Evolutionary conservation across 2,888 invertebrate genomes (phyloP), one percentile per base, ranked within the genome.

Genomic region (Parthenolecanium corni): DNA sequence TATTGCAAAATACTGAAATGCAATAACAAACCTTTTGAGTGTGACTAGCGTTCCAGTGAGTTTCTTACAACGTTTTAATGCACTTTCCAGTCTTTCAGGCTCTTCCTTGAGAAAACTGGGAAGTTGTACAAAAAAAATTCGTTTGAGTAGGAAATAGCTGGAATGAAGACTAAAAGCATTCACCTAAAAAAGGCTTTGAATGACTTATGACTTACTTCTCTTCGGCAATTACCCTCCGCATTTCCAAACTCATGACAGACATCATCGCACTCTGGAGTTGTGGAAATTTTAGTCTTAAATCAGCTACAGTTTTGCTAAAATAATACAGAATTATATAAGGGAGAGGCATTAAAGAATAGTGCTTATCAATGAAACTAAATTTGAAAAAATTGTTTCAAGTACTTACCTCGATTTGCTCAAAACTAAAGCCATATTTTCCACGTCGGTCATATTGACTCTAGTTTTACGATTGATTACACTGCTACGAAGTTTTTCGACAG

Each of bases 381-480:
- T 42, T 20, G 47, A 44, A 58, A 52, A 11, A 62, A 24, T 1
- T 20, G 18, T 49, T 46, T 47, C 40, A 18, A 18, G 61, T 46
- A 38, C 68, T 68, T 70, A 79, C 79, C 79, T 79, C 52, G 79
- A 79, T 73, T 79, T 78, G 71, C 85, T 86, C 61, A 93, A 77
- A 66, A 92, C 84, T 73, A 92, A 79, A 14, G 93, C 93, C 80
- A 97, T 93, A 70, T 89, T 87, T 72, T 97, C 96, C 6, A 97
- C 94, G 72, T 98, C 97, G 0, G 86, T 84, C 91, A 95, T 93
- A 72, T 94, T 94, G 16, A 98, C 94, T 38, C 95, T 82, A 25
- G 93, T 92, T 72, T 95, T 87, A 72, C 92, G 82, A 74, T 94
- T 94, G 66, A 98, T 92, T 2, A 98, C 97, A 73, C 95, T 94